Percentiles rank a stretch among this genome's conserved stretches.
phyloP scores from a whole-genome alignment of 2,888 invertebrate species.

The Torymus aiolomorphi region DNA sequence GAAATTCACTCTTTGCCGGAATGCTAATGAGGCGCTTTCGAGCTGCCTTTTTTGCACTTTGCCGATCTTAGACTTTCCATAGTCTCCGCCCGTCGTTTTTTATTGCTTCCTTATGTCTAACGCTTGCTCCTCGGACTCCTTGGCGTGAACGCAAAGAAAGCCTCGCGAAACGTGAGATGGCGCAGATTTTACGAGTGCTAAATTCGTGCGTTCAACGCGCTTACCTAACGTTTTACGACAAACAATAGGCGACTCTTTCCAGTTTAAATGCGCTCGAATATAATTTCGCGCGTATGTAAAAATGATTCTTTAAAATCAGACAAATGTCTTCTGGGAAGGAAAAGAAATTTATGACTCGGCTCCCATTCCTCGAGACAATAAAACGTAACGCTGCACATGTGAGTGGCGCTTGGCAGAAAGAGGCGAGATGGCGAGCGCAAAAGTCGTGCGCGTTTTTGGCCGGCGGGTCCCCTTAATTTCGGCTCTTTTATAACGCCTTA shows the following conservation, averaged over 20 bases:
- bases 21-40: constrained; percentile 35
- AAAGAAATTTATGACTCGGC: too few relatives aligned
- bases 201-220: neutral
- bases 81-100: neutral
- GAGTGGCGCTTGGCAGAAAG: constrained; percentile 17
- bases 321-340: too few relatives aligned
- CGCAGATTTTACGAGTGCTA: constrained; percentile 10
- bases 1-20: constrained; percentile 29
- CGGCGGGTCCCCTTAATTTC: constrained; percentile 28
- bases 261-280: too few relatives aligned
- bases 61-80: too few relatives aligned
- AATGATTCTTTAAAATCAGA: too few relatives aligned
- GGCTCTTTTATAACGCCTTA: constrained; percentile 47
- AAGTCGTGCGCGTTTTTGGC: constrained; percentile 1
- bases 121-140: neutral
- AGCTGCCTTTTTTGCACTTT: constrained; percentile 4
- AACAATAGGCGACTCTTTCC: too few relatives aligned
- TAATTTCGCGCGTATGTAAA: too few relatives aligned
- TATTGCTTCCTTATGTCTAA: constrained; percentile 23
- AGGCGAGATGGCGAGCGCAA: constrained; percentile 2
- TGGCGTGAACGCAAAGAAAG: neutral
- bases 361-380: neutral
- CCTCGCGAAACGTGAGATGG: constrained; percentile 10
- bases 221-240: neutral
- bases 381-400: neutral